These are phyloP conservation scores for Globodera ellingtonae DNA, from an alignment of 1,140 invertebrate species.

Conservation along the genomic window DNA sequence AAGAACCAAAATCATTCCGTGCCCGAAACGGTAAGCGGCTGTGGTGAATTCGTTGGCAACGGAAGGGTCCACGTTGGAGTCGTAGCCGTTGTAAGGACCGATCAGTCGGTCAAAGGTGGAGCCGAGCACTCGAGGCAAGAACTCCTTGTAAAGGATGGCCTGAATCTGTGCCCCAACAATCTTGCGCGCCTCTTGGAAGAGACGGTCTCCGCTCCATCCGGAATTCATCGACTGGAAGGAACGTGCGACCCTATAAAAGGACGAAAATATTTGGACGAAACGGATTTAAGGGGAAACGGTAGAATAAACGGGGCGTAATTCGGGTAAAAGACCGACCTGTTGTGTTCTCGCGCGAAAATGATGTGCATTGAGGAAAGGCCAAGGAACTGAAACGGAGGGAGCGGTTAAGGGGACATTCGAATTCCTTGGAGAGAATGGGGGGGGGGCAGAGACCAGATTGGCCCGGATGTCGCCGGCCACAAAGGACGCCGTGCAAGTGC, in stretches of 20 bases:
- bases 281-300: too few species aligned
- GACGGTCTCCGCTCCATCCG: slow-evolving; percentile 54
- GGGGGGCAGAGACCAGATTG: slow-evolving; percentile 43
- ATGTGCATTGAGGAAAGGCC: slow-evolving; percentile 64
- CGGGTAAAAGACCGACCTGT: slow-evolving; percentile 40
- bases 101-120: slow-evolving; percentile 57
- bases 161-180: slow-evolving; percentile 68
- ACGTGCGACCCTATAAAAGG: slow-evolving; percentile 48
- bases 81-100: slow-evolving; percentile 70
- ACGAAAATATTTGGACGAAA: background rate
- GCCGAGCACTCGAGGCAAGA: slow-evolving; percentile 60
- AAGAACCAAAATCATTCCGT: slow-evolving; percentile 68
- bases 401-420: background rate
- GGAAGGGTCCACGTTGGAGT: slow-evolving; percentile 69
- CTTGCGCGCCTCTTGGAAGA: slow-evolving; percentile 69
- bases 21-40: slow-evolving; percentile 73
- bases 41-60: slow-evolving; percentile 73
- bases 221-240: slow-evolving; percentile 49
- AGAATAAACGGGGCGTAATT: too few species aligned
- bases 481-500: slow-evolving; percentile 59
- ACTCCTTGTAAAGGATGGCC: slow-evolving; percentile 56
- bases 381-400: slow-evolving; percentile 44
- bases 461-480: slow-evolving; percentile 63
- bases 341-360: slow-evolving; percentile 63
- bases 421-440: too few species aligned